Conservation (phyloP, 2,113 vertebrate genomes). For the Halcyon senegalensis region DNA sequence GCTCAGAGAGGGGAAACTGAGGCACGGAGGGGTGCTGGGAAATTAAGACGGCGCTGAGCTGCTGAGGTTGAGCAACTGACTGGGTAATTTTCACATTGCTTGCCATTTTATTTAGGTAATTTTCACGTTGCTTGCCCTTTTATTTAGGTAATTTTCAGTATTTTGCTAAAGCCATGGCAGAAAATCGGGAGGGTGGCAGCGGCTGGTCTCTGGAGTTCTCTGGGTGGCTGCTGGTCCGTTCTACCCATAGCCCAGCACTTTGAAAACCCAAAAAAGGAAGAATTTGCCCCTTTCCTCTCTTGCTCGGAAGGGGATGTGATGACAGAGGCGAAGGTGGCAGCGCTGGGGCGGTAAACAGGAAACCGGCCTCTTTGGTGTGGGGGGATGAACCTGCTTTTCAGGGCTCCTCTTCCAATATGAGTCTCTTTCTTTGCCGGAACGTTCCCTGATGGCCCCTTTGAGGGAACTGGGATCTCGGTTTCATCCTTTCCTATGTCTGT, state of each 20-base stretch:
- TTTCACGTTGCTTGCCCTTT: too few relatives aligned
- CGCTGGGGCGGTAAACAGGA: constrained; percentile 73
- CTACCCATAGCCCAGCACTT: neutral
- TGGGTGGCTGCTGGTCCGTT: fast-evolving
- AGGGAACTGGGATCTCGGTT: fast-evolving
- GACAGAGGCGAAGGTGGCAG: constrained; percentile 51
- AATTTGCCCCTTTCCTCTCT: constrained; percentile 8
- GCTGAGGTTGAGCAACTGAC: fast-evolving
- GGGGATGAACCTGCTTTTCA: neutral
- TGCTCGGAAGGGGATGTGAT: constrained; percentile 71
- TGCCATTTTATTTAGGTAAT: too few relatives aligned
- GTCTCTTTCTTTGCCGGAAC: fast-evolving
- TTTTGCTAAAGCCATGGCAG: fast-evolving
- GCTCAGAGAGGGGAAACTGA: neutral
- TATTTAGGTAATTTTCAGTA: neutral
- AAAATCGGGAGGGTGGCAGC: fast-evolving
- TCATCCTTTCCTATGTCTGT: fast-evolving
- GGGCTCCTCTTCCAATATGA: neutral
- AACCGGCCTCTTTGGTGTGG: neutral
- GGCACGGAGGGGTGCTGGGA: neutral
- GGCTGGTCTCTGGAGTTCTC: neutral
- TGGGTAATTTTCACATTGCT: neutral
- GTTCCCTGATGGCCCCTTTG: fast-evolving
- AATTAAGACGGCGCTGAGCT: fast-evolving
- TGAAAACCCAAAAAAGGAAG: constrained; percentile 74